These are phyloP conservation scores for Onychomys arenicola DNA, from an alignment of 2,797 vertebrate genomes.

Conservation along the genomic window DNA sequence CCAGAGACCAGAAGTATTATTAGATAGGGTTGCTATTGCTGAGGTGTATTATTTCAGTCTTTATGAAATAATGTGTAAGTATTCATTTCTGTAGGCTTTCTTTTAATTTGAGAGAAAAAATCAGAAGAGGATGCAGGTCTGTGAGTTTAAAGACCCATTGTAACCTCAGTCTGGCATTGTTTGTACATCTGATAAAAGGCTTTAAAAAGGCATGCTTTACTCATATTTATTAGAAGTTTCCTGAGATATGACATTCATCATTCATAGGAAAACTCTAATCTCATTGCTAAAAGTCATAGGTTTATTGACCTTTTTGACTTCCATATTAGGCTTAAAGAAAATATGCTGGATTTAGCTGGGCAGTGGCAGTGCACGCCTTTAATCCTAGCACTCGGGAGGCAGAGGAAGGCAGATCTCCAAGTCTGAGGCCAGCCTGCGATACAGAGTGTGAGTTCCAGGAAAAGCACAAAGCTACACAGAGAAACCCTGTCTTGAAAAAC, in stretches of 20 bases:
- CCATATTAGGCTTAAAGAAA: background rate
- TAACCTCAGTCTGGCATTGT: background rate
- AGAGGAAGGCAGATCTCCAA: too few relatives aligned
- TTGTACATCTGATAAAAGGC: background rate
- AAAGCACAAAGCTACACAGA: too few relatives aligned
- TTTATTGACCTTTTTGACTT: conserved; percentile 36
- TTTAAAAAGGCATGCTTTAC: background rate
- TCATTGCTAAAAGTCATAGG: background rate
- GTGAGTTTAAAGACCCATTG: background rate
- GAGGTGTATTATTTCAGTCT: background rate
- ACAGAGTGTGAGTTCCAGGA: too few relatives aligned
- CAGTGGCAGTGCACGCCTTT: too few relatives aligned
- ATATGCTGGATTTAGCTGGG: background rate
- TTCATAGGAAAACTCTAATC: background rate
- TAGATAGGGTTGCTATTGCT: background rate
- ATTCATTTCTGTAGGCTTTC: background rate
- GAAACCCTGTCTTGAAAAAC: too few relatives aligned
- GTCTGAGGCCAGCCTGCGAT: too few relatives aligned
- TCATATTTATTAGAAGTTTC: background rate
- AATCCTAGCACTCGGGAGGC: too few relatives aligned
- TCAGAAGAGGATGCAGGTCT: background rate
- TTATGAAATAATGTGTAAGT: background rate
- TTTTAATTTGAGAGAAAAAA: conserved; percentile 24
- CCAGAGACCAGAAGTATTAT: conserved; percentile 26
- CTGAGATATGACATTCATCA: background rate